Evolutionary conservation across 1,140 invertebrate species (phyloP).

Genomic region (Papilio polytes): DNA sequence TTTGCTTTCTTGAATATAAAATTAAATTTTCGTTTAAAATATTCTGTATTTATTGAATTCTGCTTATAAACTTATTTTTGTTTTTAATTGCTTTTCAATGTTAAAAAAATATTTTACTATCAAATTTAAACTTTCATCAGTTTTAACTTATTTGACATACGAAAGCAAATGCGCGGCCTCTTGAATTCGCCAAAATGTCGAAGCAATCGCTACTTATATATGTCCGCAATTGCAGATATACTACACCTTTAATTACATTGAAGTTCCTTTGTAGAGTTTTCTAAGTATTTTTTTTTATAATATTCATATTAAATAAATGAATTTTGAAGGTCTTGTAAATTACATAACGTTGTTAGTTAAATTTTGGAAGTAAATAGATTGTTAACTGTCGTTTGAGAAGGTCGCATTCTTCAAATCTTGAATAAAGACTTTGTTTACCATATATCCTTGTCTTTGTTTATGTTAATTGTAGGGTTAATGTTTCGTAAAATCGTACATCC

Average conservation of each 20-base stretch:
- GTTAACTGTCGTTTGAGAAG: not conserved
- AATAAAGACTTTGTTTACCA: not conserved
- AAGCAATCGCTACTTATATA: no score
- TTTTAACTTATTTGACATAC: no score
- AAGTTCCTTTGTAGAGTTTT: no score
- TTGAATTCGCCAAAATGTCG: no score
- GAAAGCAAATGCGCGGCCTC: no score
- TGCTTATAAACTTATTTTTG: no score
- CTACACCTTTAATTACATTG: no score
- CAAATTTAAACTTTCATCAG: no score
- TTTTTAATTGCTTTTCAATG: no score
- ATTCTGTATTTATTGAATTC: not conserved
- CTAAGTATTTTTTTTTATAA: no score
- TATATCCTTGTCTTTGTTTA: not conserved
- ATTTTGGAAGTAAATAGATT: slow-evolving; percentile 5
- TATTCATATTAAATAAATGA: not conserved
- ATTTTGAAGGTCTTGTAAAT: not conserved
- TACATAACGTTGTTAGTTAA: not conserved
- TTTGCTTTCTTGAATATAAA: not conserved
- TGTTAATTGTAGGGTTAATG: not conserved
- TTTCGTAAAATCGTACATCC: not conserved
- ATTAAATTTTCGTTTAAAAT: not conserved
- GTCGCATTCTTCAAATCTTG: slow-evolving; percentile 8
- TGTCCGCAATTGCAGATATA: no score
- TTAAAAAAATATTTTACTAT: no score